Conservation (phyloP, 2,797 vertebrate genomes). For the Hoplostethus mediterraneus region DNA sequence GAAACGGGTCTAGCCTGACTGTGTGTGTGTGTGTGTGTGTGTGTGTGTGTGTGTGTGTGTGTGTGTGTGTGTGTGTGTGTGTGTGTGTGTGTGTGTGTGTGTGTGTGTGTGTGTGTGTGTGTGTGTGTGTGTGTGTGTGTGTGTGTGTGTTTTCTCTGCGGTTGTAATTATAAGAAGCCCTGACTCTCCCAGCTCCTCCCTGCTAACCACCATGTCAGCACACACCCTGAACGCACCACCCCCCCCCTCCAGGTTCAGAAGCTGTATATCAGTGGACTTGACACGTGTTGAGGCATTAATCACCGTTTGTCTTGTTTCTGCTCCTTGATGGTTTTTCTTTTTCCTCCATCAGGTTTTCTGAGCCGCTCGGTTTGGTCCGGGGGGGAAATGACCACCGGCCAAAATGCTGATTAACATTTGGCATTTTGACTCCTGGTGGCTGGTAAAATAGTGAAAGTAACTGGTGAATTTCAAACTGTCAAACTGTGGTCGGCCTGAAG, state of each 20-base stretch:
- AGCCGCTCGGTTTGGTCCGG: no score
- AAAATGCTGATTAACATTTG: no score
- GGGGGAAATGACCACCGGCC: no score
- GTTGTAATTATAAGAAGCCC: background rate
- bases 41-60: conserved; percentile 19
- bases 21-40: conserved; percentile 7
- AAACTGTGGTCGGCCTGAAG: no score
- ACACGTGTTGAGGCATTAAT: background rate
- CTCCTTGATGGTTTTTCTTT: no score
- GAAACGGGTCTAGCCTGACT: conserved; percentile 15
- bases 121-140: conserved; percentile 21
- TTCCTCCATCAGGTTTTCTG: no score
- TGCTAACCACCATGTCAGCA: background rate
- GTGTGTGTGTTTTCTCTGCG: conserved; percentile 13
- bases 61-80: conserved; percentile 12
- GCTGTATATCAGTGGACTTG: background rate
- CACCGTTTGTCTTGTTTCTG: background rate
- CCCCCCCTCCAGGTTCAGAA: background rate
- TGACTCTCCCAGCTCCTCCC: background rate
- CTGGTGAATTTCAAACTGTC: no score
- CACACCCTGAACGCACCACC: background rate
- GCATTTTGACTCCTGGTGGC: no score
- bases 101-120: conserved; percentile 22
- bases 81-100: conserved; percentile 21
- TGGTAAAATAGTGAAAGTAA: no score